Percentiles rank a stretch among this genome's conserved stretches.
Conservation (phyloP, 2,113 vertebrate genomes). For the Lasiurus borealis region DNA sequence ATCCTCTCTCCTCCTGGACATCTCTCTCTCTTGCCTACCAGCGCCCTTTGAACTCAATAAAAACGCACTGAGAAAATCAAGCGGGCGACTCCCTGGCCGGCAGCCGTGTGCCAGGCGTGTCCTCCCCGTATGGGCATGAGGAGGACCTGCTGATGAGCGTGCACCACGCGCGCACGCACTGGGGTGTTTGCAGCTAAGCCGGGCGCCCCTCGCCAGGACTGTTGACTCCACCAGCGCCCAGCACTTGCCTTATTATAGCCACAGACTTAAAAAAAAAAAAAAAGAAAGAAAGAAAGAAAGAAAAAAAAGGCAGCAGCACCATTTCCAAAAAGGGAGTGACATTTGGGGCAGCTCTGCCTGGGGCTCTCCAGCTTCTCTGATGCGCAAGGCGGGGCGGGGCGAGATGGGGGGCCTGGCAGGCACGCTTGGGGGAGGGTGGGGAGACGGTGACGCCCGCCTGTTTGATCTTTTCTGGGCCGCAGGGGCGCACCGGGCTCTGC, state of each 20-base stretch:
- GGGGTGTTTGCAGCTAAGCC: not conserved
- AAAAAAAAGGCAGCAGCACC: not conserved
- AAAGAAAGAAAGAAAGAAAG: too few species aligned
- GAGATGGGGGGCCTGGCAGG: too few species aligned
- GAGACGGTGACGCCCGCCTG: not conserved
- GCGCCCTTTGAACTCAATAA: too few species aligned
- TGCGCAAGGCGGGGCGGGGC: too few species aligned
- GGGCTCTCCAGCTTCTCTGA: not conserved
- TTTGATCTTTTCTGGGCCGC: constrained; percentile 50
- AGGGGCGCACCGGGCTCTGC: constrained; percentile 63
- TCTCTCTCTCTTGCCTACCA: too few species aligned
- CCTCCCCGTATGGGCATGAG: not conserved
- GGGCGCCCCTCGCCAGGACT: not conserved
- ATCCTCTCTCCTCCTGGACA: too few species aligned
- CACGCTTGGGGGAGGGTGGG: too few species aligned
- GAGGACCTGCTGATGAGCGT: not conserved
- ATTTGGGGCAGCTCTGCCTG: constrained; percentile 47
- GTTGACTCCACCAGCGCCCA: constrained; percentile 55
- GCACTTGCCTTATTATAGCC: constrained; percentile 63
- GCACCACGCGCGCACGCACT: too few species aligned
- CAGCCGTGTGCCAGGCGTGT: not conserved
- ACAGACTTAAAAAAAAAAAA: not conserved
- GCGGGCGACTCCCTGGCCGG: not conserved
- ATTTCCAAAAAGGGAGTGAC: constrained; percentile 72
- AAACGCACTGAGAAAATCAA: too few species aligned